Conservation (phyloP, 1,140 invertebrate genomes). For the Drosophila melanogaster region Release_6_plus_ISO1_MT NT_037436.4:12184501-12185000, state of each 20-base stretch:
- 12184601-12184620: slow-evolving; percentile 61
- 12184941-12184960: slow-evolving; percentile 59
- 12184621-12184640: slow-evolving; percentile 37
- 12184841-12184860: slow-evolving; percentile 20
- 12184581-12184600: slow-evolving; percentile 79
- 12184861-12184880: slow-evolving; percentile 69
- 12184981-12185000: slow-evolving; percentile 16
- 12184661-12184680: slow-evolving; percentile 59
- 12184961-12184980: slow-evolving; percentile 32
- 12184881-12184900: slow-evolving; percentile 79
- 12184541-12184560: slow-evolving; percentile 4
- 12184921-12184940: slow-evolving; percentile 67
- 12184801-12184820: slow-evolving; percentile 41
- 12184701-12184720: neutral
- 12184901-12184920: slow-evolving; percentile 81
- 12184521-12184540: neutral
- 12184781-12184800: slow-evolving; percentile 42
- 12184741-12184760: slow-evolving; percentile 16
- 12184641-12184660: slow-evolving; percentile 53
- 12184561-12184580: slow-evolving; percentile 17
- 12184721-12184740: neutral
- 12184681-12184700: slow-evolving; percentile 6
- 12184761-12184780: slow-evolving; percentile 56
- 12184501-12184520: slow-evolving; percentile 55
- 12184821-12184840: slow-evolving; percentile 30